Evolutionary conservation across 2,113 vertebrate species (phyloP).

Genomic region (Microtus oregoni): DNA sequence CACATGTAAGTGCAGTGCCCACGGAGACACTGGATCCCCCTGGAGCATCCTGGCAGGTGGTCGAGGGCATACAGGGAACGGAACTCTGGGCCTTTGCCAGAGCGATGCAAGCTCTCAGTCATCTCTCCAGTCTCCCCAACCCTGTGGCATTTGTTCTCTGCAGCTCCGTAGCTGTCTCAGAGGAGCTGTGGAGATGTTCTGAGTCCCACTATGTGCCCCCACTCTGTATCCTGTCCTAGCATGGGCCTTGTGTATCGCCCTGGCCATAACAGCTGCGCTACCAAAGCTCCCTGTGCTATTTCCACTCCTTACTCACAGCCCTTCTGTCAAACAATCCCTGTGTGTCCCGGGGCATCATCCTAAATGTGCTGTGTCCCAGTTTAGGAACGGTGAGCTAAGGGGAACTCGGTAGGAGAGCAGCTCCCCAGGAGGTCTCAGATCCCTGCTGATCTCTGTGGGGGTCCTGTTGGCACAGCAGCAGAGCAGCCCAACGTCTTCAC

Average conservation of each 20-base stretch:
- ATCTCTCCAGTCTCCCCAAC: background rate
- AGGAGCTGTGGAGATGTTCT: background rate
- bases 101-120: background rate
- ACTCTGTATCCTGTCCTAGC: rapidly evolving
- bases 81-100: background rate
- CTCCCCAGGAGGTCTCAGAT: rapidly evolving
- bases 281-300: rapidly evolving
- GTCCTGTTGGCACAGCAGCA: background rate
- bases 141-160: background rate
- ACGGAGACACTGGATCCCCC: too few species aligned
- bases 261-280: too few species aligned
- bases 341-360: rapidly evolving
- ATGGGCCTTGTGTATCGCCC: rapidly evolving
- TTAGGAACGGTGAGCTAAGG: rapidly evolving
- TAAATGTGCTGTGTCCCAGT: rapidly evolving
- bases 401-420: rapidly evolving
- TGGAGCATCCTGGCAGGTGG: background rate
- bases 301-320: rapidly evolving
- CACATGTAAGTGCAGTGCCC: background rate
- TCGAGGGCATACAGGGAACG: background rate
- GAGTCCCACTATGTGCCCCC: background rate
- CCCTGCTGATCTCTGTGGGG: background rate
- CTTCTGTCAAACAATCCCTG: rapidly evolving
- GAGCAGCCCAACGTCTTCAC: background rate
- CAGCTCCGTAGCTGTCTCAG: background rate